Evolutionary conservation across 2,113 vertebrate species (phyloP), one percentile per base, ranked within the genome.

Genomic region (Grammomys dolichurus): DNA sequence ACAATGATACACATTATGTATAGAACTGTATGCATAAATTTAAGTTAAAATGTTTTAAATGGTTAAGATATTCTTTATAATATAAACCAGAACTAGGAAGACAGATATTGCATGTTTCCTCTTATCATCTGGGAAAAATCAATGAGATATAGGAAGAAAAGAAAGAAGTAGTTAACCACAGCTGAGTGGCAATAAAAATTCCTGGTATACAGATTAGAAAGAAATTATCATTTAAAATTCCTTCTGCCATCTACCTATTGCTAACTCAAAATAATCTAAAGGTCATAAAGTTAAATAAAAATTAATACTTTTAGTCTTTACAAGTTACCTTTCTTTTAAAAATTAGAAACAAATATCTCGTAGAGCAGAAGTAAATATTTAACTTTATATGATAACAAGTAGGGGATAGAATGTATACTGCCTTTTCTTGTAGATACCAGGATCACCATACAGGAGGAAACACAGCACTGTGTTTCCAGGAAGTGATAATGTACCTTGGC

Each of bases 281-380:
- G 4, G 8, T 22, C 31, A 80, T 56, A n/a, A 36, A n/a, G 9
- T 22, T 56, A 80, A 56, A 36, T 80, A 36, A 80, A 19, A 56
- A 36, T 7, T 17, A 56, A 56, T 80, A 36, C 33, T 36, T 76
- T 54, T 36, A 20, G 17, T 33, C 20, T 54, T 33, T 56, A 56
- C 9, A 56, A 56, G 51, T 10, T 80, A 51, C 81, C 22, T 93
- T 89, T 84, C 19, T 28, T 86, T 58, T 72, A 12, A 28, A 19
- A 86, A 88, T 33, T 54, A 80, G 85, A 93, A 96, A 77, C 73
- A 84, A 88, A 82, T 56, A 20, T 51, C 81, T 81, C 14, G 82
- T 40, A 87, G 67, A 84, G 40, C n/a, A 7, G 67, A 14, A 1
- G 91, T 48, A 85, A 84, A 60, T 86, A 93, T 84, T 97, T 92